A percentile compares a stretch with the other conserved stretches of the same genome.
These are phyloP conservation scores for Xenopus tropicalis DNA, from an alignment of 2,113 vertebrate species.

Conservation along the genomic window DNA sequence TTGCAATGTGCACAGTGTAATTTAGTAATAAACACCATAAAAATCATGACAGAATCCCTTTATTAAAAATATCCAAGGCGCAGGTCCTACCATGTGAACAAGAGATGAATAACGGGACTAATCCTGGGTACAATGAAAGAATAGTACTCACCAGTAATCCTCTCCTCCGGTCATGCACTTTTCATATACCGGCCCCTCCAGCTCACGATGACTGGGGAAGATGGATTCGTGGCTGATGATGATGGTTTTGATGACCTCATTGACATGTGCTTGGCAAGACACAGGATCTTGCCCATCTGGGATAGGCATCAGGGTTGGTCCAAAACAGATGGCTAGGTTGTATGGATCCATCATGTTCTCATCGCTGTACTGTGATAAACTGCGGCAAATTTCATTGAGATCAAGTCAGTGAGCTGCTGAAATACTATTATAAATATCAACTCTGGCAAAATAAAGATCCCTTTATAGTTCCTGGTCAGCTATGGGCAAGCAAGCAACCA, in stretches of 20 bases:
- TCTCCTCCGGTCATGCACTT: slow-evolving; percentile 98
- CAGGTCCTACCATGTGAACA: too few relatives aligned
- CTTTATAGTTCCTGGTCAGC: too few relatives aligned
- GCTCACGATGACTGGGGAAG: slow-evolving; percentile 84
- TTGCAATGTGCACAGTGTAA: too few relatives aligned
- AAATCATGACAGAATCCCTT: too few relatives aligned
- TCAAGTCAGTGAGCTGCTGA: background rate
- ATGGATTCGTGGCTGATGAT: slow-evolving; percentile 92
- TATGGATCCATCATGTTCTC: slow-evolving; percentile 99
- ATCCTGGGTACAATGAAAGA: too few relatives aligned
- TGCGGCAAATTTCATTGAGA: slow-evolving; percentile 51
- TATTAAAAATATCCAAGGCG: too few relatives aligned
- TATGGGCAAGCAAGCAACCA: too few relatives aligned
- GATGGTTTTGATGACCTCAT: slow-evolving; percentile 97
- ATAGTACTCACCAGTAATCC: slow-evolving; percentile 85
- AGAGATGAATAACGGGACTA: too few relatives aligned
- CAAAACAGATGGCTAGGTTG: slow-evolving; percentile 98
- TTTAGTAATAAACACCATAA: too few relatives aligned
- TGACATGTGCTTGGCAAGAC: slow-evolving; percentile 94
- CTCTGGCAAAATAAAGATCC: too few relatives aligned
- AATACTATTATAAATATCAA: too few relatives aligned
- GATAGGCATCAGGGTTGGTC: slow-evolving; percentile 96
- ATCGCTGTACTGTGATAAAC: slow-evolving; percentile 95
- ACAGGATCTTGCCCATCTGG: slow-evolving; percentile 96
- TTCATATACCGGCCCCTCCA: slow-evolving; percentile 94